These are phyloP conservation scores for Megalops atlanticus DNA, from an alignment of 2,113 vertebrate genomes.

Conservation along the genomic window DNA sequence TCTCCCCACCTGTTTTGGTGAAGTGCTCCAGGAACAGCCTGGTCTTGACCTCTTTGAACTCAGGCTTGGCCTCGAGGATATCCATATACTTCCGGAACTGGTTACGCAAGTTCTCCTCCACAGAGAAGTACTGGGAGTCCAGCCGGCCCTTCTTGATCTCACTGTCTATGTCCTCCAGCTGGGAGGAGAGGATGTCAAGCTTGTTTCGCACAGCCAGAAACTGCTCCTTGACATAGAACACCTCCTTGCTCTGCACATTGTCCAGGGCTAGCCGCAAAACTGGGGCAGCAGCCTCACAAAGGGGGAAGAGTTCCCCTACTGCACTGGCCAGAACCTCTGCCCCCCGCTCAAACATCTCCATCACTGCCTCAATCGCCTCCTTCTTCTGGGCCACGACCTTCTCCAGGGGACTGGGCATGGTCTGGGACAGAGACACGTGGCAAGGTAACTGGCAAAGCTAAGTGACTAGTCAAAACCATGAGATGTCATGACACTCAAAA, in stretches of 20 bases:
- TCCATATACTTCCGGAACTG: slow-evolving; percentile 76
- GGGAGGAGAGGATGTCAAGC: slow-evolving; percentile 65
- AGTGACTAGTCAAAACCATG: background rate
- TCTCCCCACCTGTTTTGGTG: slow-evolving; percentile 67
- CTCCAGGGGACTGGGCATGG: slow-evolving; percentile 65
- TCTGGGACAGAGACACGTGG: slow-evolving; percentile 37
- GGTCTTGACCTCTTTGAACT: slow-evolving; percentile 69
- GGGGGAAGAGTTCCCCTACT: slow-evolving; percentile 70
- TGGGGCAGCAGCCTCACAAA: slow-evolving; percentile 70
- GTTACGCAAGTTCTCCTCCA: slow-evolving; percentile 75
- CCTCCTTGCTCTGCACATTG: slow-evolving; percentile 74
- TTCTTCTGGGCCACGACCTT: slow-evolving; percentile 72
- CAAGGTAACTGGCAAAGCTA: background rate
- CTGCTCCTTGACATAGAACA: slow-evolving; percentile 74
- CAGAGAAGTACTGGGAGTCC: slow-evolving; percentile 66
- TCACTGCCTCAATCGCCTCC: slow-evolving; percentile 69
- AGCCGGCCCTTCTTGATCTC: slow-evolving; percentile 69
- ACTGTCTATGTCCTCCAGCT: slow-evolving; percentile 67
- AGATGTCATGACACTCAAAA: background rate
- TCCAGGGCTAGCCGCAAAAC: slow-evolving; percentile 68
- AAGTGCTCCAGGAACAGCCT: slow-evolving; percentile 72
- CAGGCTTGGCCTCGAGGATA: slow-evolving; percentile 68
- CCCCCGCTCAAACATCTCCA: slow-evolving; percentile 70
- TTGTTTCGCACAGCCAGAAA: slow-evolving; percentile 66
- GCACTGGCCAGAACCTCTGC: slow-evolving; percentile 70